Evolutionary conservation across 1,140 invertebrate species (phyloP).

Genomic region (Spodoptera frugiperda): DNA sequence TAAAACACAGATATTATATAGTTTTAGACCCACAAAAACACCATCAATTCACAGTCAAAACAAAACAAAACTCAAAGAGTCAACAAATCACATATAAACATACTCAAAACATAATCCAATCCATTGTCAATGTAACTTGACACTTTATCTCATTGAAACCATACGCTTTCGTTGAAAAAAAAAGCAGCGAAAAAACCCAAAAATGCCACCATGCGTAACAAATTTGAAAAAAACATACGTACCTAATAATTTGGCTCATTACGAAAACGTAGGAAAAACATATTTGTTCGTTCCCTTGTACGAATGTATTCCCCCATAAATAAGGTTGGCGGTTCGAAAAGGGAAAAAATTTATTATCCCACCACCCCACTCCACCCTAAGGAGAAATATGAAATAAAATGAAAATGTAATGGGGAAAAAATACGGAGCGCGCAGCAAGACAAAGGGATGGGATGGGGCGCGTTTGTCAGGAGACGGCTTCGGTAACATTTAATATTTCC

Average conservation of each 20-base stretch:
- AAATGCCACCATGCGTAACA: conserved; percentile 59
- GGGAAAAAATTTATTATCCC: conserved; percentile 85
- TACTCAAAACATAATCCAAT: conserved; percentile 50
- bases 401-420: conserved; percentile 86
- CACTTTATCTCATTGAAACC: conserved; percentile 75
- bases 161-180: conserved; percentile 63
- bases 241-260: conserved; percentile 84
- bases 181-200: conserved; percentile 61
- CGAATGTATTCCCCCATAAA: conserved; percentile 76
- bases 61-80: background rate
- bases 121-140: conserved; percentile 60
- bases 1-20: no score
- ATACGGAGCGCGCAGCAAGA: conserved; percentile 80
- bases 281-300: conserved; percentile 78
- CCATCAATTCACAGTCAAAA: background rate
- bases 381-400: conserved; percentile 86
- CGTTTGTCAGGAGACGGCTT: conserved; percentile 57
- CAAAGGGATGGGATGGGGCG: conserved; percentile 73
- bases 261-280: conserved; percentile 81
- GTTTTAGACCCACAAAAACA: background rate
- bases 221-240: conserved; percentile 79
- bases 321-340: conserved; percentile 75
- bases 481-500: background rate
- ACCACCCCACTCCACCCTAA: conserved; percentile 64
- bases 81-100: background rate